These are phyloP conservation scores for Sebastes cheni DNA, from an alignment of 2,797 vertebrate species.

Conservation along the genomic window DNA sequence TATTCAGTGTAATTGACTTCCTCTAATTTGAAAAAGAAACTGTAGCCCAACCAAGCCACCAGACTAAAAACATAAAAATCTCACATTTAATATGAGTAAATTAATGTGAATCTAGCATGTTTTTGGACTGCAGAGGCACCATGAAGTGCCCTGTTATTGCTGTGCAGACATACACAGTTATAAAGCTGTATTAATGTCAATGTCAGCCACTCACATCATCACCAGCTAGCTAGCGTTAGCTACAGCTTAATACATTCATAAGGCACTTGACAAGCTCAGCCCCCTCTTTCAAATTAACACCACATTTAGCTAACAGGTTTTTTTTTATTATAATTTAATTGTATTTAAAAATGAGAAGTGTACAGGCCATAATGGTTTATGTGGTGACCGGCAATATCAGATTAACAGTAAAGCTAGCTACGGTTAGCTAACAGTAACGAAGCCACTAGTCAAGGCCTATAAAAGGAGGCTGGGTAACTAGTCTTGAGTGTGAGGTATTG, in stretches of 20 bases:
- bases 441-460: no score
- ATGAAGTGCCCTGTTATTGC: neutral
- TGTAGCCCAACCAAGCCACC: neutral
- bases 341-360: rapidly evolving
- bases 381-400: neutral
- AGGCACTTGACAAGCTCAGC: slow-evolving; percentile 26
- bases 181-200: neutral
- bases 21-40: neutral
- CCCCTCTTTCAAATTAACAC: neutral
- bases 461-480: no score
- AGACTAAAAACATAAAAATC: neutral
- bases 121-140: neutral
- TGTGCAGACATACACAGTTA: neutral
- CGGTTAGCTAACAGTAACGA: neutral
- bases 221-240: slow-evolving; percentile 59
- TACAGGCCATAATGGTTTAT: neutral
- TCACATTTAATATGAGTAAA: neutral
- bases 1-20: neutral
- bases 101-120: neutral
- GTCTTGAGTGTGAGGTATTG: no score
- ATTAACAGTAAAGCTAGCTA: slow-evolving; percentile 12
- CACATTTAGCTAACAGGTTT: neutral
- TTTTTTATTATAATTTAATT: neutral
- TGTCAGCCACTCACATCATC: slow-evolving; percentile 31
- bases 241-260: slow-evolving; percentile 36